Base-by-base conservation (phyloP, 2,113 vertebrate species). In the Lampris megalopsis region DNA sequence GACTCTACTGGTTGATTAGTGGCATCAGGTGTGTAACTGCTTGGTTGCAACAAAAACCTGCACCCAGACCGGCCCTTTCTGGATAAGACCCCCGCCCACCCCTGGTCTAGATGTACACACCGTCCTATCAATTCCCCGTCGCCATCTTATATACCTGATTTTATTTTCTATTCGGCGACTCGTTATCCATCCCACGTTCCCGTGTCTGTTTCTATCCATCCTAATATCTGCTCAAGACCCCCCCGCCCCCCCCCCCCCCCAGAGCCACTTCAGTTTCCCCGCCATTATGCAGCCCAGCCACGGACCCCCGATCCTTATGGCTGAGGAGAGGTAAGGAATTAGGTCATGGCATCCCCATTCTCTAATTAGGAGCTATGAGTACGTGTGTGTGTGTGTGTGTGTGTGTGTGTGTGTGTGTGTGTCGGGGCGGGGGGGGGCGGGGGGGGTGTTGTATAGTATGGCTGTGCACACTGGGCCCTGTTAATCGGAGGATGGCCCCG, bases 341-440 rank as follows among this genome's bases (percentile, higher is more conserved):
- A 92, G 92, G 91, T 93, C 89, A 90, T 69, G 83, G 74, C 81
- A 85, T 87, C 85, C 78, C 76, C 76, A 83, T 84, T 85, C 56
- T 90, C 86, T 88, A 92, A 92, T 93, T 91, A 91, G 79, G 91
- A 81, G 79, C 80, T 59, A 69, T 49, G 41, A 81, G 75, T 80
- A 67, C 74, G n/a, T n/a, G n/a, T n/a, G n/a, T n/a, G n/a, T n/a
- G 65, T 63, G 61, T 74, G 60, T 53, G 45, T 76, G 73, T 37
- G 42, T 56, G 43, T 69, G 54, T 82, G 63, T 57, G 4, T 60
- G 63, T 49, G 36, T 59, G n/a, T 62, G 37, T 41, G 53, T 38
- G 24, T 38, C 24, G 24, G 24, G 24, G 24, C 24, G 24, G 24
- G n/a, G n/a, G n/a, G n/a, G n/a, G 24, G 24, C 0, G 24, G 24